A percentile compares a stretch with the other conserved stretches of the same genome.
Evolutionary conservation across 2,888 invertebrate genomes (phyloP).

Genomic region (Hetaerina titia): DNA sequence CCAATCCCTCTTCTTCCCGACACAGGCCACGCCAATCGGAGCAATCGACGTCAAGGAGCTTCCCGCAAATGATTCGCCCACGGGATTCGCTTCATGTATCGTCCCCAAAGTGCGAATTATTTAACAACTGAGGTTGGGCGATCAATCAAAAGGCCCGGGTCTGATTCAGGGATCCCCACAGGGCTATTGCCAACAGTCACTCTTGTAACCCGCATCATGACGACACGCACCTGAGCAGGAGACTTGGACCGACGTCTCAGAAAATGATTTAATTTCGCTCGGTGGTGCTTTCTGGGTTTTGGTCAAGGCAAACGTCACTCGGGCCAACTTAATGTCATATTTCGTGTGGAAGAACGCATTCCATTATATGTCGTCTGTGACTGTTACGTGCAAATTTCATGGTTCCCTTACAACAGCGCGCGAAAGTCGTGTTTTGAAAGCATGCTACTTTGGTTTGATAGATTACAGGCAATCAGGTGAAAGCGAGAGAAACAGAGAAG

Average conservation of each 20-base stretch:
- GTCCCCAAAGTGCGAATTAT: neutral
- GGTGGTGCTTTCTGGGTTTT: neutral
- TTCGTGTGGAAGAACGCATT: too few species aligned
- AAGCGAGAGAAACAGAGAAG: too few species aligned
- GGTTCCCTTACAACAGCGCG: too few species aligned
- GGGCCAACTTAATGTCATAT: too few species aligned
- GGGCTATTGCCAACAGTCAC: neutral
- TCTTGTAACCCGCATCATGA: neutral
- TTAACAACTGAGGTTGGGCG: neutral
- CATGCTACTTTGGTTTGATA: too few species aligned
- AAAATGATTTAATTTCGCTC: neutral
- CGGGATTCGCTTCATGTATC: neutral
- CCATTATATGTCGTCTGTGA: too few species aligned
- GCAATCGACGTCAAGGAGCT: neutral
- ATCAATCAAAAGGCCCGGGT: neutral
- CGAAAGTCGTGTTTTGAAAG: too few species aligned
- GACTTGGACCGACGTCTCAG: neutral
- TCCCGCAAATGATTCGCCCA: neutral
- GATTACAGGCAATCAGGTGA: too few species aligned
- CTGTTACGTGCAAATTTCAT: too few species aligned
- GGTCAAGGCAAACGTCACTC: too few species aligned
- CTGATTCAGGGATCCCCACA: neutral
- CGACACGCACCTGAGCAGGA: neutral
- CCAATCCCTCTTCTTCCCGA: too few species aligned
- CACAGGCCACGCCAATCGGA: neutral